Evolutionary conservation across 2,888 invertebrate species (phyloP).

Genomic region (Sinotaia quadrata): DNA sequence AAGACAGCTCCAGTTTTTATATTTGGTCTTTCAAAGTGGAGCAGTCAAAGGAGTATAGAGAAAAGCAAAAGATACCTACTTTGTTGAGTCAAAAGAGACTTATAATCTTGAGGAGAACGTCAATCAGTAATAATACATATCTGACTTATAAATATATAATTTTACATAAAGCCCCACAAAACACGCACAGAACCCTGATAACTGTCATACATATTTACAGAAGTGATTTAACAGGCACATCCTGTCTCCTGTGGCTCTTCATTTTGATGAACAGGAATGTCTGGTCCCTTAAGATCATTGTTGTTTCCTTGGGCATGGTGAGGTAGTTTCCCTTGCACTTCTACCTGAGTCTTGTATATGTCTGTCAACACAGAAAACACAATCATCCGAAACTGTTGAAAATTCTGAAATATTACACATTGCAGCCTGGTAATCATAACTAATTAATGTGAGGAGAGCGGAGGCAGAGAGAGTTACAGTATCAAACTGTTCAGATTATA

Average conservation of each 20-base stretch:
- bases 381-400: neutral
- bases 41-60: too few relatives aligned
- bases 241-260: neutral
- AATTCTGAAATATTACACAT: neutral
- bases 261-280: neutral
- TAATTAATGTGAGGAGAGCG: neutral
- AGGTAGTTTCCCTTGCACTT: conserved; percentile 39
- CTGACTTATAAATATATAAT: too few relatives aligned
- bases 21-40: too few relatives aligned
- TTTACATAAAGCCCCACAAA: too few relatives aligned
- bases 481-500: neutral
- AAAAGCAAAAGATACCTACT: too few relatives aligned
- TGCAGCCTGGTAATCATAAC: neutral
- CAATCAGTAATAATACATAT: too few relatives aligned
- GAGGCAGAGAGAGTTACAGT: neutral
- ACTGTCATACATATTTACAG: neutral
- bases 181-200: too few relatives aligned
- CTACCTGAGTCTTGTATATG: conserved; percentile 63
- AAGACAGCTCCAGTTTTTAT: too few relatives aligned
- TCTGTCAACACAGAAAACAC: conserved; percentile 51
- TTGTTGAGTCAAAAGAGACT: too few relatives aligned
- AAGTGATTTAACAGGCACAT: neutral
- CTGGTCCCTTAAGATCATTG: conserved; percentile 4
- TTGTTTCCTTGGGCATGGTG: neutral
- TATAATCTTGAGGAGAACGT: too few relatives aligned